A percentile compares a stretch with the other conserved stretches of the same genome.
phyloP scores from a whole-genome alignment of 2,113 vertebrate genomes.

The Balaenoptera acutorostrata region DNA sequence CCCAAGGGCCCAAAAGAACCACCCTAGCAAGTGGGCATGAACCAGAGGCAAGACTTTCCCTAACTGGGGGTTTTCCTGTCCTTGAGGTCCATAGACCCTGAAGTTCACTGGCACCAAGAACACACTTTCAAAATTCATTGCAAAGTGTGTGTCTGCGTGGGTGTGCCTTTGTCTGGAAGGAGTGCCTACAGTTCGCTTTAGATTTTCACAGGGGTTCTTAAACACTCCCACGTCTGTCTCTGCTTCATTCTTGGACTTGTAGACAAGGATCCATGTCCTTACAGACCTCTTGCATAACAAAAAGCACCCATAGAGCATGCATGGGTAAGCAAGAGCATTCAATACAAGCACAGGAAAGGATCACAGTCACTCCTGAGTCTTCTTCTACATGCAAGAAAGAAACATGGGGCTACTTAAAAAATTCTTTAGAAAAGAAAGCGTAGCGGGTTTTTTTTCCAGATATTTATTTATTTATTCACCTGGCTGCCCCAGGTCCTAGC shows the following conservation, averaged over 20 bases:
- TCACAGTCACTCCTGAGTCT: background rate
- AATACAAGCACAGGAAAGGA: background rate
- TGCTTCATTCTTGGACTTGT: background rate
- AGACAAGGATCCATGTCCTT: background rate
- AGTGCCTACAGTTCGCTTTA: background rate
- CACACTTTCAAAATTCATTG: background rate
- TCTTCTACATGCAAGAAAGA: background rate
- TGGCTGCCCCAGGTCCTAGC: no score
- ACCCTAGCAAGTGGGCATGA: background rate
- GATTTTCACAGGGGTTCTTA: background rate
- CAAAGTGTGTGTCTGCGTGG: background rate
- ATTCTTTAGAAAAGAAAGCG: background rate
- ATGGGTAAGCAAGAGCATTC: fast-evolving
- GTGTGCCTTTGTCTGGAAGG: background rate
- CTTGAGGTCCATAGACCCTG: background rate
- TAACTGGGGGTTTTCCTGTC: background rate
- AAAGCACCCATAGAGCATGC: fast-evolving
- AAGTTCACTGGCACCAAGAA: background rate
- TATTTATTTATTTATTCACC: no score
- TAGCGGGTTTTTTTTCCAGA: no score
- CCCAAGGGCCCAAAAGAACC: background rate
- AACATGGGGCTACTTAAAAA: no score
- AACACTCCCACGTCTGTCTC: no score
- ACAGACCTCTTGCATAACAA: fast-evolving
- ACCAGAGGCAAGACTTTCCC: background rate